Evolutionary conservation across 2,797 vertebrate species (phyloP), one percentile per base, ranked within the genome.

Genomic region (Myotis myotis): DNA sequence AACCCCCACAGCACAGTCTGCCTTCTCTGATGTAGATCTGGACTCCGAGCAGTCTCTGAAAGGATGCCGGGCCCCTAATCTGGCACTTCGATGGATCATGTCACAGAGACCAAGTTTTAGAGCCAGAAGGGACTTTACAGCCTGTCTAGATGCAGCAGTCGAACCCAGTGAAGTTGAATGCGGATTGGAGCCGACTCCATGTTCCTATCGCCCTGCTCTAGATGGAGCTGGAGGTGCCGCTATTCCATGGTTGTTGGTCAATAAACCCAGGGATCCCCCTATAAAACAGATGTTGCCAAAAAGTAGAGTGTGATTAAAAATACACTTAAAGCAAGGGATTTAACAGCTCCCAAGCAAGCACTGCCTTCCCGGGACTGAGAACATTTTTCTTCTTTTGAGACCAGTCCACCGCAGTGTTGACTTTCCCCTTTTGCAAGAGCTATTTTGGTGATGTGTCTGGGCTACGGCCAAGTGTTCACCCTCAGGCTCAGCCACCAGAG

Each of bases 381-480:
- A 71, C 2, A 17, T 79, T 82, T 95, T 91, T 91, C 49, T 89
- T 41, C 10, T 96, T 75, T 44, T 44, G 55, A 91, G 92, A 30
- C 68, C 5, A 8, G 51, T 8, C 7, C 1, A 89, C 57, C 2
- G 2, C 60, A 10, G 49, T 89, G 92, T 87, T 80, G 87, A 71
- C 53, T 64, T 90, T 95, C 76, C 62, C 68, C 68, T 90, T 90
- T 82, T 41, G 70, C 71, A 12, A 86, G 68, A 82, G 80, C 64
- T 96, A 80, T 91, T 94, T 95, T 76, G 44, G 87, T 57, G 64
- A 64, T 80, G 36, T 2, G 4, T 75, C 10, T 89, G 91, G 74
- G 70, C 6, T 20, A 41, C 33, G 38, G 20, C 79, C 93, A 96
- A 38, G 66, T 23, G 78, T 72, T 51, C 78, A 62, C 25, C 36